Conservation (phyloP, 2,888 invertebrate genomes). For the Himalopsyche anomala region DNA sequence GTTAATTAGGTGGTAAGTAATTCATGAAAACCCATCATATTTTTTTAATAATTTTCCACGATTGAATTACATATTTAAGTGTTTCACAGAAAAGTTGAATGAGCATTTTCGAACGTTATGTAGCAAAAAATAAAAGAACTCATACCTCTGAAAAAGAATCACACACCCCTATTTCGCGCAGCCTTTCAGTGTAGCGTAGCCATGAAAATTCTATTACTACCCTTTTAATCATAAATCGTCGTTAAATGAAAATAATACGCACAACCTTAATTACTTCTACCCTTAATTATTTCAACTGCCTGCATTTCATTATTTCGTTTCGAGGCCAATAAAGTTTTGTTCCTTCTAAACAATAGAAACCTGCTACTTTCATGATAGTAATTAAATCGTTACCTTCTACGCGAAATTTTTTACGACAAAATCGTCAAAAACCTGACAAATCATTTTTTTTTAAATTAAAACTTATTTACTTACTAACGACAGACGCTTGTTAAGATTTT, state of each 20-base stretch:
- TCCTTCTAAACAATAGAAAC: constrained; percentile 4
- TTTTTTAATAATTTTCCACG: too few relatives aligned
- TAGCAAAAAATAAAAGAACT: not conserved
- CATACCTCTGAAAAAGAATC: not conserved
- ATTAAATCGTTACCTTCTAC: not conserved
- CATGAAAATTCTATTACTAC: constrained; percentile 40
- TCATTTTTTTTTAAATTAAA: too few relatives aligned
- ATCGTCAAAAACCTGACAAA: too few relatives aligned
- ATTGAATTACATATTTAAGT: too few relatives aligned
- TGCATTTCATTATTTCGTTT: constrained; percentile 42
- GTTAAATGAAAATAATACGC: constrained; percentile 52
- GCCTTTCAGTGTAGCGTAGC: constrained; percentile 13
- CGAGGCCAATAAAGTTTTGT: constrained; percentile 42
- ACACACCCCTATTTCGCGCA: constrained; percentile 8
- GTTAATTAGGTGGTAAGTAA: too few relatives aligned
- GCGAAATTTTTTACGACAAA: too few relatives aligned
- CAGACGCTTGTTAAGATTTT: too few relatives aligned
- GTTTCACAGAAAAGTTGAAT: too few relatives aligned
- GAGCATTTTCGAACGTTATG: too few relatives aligned
- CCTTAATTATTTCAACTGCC: constrained; percentile 27
- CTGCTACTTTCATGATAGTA: constrained; percentile 1
- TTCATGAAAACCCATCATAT: too few relatives aligned
- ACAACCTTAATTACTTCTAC: constrained; percentile 42
- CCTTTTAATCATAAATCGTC: constrained; percentile 53
- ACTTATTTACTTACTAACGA: too few relatives aligned